phyloP scores from a whole-genome alignment of 2,888 invertebrate genomes.

The Sicus ferrugineus region DNA sequence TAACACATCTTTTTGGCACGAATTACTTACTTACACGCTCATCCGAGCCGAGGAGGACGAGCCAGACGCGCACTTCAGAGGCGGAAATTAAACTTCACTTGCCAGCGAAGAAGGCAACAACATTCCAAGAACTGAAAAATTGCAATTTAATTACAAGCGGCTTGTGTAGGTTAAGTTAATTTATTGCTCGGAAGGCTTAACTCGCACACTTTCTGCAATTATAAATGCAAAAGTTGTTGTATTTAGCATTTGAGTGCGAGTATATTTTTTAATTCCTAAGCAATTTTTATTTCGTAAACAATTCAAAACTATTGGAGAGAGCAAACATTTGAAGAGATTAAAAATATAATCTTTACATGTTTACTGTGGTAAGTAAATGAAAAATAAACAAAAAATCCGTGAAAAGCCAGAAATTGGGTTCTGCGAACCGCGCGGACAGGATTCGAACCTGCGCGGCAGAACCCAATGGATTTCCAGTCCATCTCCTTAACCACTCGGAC shows the following conservation, averaged over 20 bases:
- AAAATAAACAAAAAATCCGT: not conserved
- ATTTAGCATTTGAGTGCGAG: too few relatives aligned
- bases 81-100: slow-evolving; percentile 26
- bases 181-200: not conserved
- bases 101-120: not conserved
- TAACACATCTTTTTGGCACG: slow-evolving; percentile 15
- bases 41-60: too few relatives aligned
- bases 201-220: not conserved
- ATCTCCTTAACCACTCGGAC: slow-evolving; percentile 82
- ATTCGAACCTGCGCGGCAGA: slow-evolving; percentile 80
- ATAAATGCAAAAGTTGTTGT: too few relatives aligned
- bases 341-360: too few relatives aligned
- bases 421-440: slow-evolving; percentile 76
- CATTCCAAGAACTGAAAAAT: slow-evolving; percentile 18
- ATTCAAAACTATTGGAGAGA: not conserved
- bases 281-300: not conserved
- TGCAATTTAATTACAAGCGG: slow-evolving; percentile 23
- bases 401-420: too few relatives aligned
- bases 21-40: not conserved
- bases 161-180: not conserved
- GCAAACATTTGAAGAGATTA: too few relatives aligned
- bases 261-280: not conserved
- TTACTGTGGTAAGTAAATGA: not conserved
- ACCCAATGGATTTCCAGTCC: slow-evolving; percentile 78
- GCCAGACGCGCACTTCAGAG: not conserved